Evolutionary conservation across 2,888 invertebrate genomes (phyloP).

Genomic region (Steromphala cineraria): DNA sequence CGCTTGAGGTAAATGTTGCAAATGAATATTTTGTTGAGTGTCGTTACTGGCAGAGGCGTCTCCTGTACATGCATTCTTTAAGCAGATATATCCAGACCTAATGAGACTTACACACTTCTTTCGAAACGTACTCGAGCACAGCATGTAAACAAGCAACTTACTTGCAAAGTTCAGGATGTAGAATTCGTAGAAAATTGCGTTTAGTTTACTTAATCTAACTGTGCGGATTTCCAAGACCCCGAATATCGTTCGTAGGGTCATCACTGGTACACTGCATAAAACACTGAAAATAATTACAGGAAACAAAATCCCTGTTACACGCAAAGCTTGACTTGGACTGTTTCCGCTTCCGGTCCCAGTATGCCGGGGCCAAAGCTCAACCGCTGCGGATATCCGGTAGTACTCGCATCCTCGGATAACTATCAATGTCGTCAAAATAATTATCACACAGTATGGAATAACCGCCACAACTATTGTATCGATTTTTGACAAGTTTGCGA

Average conservation of each 20-base stretch:
- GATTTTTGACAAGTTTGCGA: constrained; percentile 46
- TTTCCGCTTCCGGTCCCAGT: background rate
- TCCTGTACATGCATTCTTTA: background rate
- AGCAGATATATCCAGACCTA: background rate
- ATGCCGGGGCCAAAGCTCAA: constrained; percentile 23
- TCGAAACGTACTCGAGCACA: constrained; percentile 36
- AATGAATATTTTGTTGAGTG: background rate
- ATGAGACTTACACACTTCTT: background rate
- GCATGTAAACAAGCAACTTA: constrained; percentile 36
- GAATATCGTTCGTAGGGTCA: constrained; percentile 22
- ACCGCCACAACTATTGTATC: constrained; percentile 58
- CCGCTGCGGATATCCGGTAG: constrained; percentile 44
- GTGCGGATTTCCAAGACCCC: background rate
- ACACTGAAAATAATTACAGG: constrained; percentile 34
- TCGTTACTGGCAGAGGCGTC: background rate
- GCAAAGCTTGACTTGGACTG: constrained; percentile 8
- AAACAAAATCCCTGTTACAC: constrained; percentile 37
- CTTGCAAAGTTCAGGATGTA: constrained; percentile 32
- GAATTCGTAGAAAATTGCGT: constrained; percentile 25
- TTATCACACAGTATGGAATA: constrained; percentile 53
- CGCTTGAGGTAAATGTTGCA: background rate
- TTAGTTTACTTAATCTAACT: constrained; percentile 11
- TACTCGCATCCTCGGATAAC: constrained; percentile 49
- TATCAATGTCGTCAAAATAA: constrained; percentile 53
- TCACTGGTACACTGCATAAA: constrained; percentile 32